A percentile compares a stretch with the other conserved stretches of the same genome.
Conservation (phyloP, 2,797 vertebrate genomes). For the Coregonus suidteri region DNA sequence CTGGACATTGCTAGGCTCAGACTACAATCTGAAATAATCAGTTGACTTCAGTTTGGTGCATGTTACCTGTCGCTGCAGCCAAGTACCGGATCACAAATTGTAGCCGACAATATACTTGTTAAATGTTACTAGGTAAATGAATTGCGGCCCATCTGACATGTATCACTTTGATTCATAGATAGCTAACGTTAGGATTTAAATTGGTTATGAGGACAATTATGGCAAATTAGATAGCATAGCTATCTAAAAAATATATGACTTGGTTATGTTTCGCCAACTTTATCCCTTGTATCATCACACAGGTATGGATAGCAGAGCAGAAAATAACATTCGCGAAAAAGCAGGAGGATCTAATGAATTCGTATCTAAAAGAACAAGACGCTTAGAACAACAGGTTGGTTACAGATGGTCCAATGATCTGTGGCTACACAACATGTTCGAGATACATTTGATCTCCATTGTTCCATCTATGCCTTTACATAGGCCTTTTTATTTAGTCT, state of each 20-base stretch:
- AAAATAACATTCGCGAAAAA: slow-evolving; percentile 78
- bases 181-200: no score
- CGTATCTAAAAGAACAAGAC: slow-evolving; percentile 97
- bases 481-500: background rate
- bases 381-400: slow-evolving; percentile 93
- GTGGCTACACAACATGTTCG: background rate
- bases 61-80: background rate
- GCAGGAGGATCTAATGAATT: slow-evolving; percentile 97
- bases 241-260: no score
- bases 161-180: no score
- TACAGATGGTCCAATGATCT: background rate
- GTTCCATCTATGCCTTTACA: background rate
- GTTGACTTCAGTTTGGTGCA: background rate
- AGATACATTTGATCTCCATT: background rate
- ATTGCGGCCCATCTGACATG: no score
- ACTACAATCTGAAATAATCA: background rate
- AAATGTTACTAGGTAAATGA: no score
- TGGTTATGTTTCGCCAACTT: no score
- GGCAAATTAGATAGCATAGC: background rate
- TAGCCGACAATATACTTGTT: background rate
- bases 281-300: slow-evolving; percentile 11
- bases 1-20: background rate
- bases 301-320: slow-evolving; percentile 99
- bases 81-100: background rate
- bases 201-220: no score